These are phyloP conservation scores for Baccha elongata DNA, from an alignment of 2,888 invertebrate species.

Conservation along the genomic window DNA sequence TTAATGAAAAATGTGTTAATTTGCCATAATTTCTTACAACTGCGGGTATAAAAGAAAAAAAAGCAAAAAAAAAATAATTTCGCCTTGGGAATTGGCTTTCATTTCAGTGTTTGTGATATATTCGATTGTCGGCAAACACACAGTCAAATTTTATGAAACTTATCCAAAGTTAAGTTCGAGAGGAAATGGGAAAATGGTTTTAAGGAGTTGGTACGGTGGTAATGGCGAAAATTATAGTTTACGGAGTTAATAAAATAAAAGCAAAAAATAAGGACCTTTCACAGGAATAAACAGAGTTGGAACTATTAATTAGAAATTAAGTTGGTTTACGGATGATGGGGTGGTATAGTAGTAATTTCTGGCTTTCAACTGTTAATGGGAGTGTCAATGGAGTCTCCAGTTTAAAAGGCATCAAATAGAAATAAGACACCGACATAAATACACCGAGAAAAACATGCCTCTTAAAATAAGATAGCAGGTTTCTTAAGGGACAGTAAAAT, in stretches of 20 bases:
- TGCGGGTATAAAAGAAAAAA: constrained; percentile 23
- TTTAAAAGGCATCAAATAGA: constrained; percentile 1
- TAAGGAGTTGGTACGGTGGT: neutral
- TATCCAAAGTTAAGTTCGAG: constrained; percentile 43
- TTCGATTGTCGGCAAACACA: constrained; percentile 48
- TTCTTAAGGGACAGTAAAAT: too few relatives aligned
- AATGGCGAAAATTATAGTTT: constrained; percentile 61
- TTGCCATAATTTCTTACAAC: constrained; percentile 68
- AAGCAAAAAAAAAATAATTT: neutral
- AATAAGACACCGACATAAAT: neutral
- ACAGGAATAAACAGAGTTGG: constrained; percentile 52
- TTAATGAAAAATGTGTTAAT: constrained; percentile 74
- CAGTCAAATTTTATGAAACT: constrained; percentile 50
- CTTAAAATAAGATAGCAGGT: too few relatives aligned
- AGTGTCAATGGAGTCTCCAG: constrained; percentile 3
- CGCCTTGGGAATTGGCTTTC: constrained; percentile 31
- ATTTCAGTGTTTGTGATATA: constrained; percentile 20
- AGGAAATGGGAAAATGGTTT: neutral
- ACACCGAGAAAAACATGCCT: too few relatives aligned
- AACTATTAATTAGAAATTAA: constrained; percentile 71
- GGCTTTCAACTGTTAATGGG: too few relatives aligned
- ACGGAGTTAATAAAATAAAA: constrained; percentile 29
- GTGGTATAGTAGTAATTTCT: too few relatives aligned
- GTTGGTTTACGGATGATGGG: constrained; percentile 11
- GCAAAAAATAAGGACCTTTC: constrained; percentile 45